phyloP scores from a whole-genome alignment of 2,797 vertebrate genomes.

The Schizopygopsis pylzovi region DNA sequence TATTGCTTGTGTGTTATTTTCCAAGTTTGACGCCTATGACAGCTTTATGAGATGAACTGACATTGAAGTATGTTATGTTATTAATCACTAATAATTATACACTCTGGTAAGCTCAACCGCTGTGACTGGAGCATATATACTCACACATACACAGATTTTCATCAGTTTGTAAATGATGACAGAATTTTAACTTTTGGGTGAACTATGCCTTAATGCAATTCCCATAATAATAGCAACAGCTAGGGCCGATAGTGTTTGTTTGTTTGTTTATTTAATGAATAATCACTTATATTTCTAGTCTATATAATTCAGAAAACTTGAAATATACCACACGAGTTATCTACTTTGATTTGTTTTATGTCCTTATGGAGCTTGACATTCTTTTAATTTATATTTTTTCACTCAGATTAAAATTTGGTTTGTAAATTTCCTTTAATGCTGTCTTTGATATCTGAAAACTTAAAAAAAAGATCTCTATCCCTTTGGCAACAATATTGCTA shows the following conservation, averaged over 20 bases:
- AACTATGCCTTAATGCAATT: not conserved
- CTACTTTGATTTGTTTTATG: not conserved
- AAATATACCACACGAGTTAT: not conserved
- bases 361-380: not conserved
- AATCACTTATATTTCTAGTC: too few relatives aligned
- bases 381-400: not conserved
- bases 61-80: not conserved
- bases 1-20: not conserved
- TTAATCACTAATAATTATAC: not conserved
- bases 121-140: not conserved
- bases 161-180: not conserved
- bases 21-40: not conserved
- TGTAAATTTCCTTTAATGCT: not conserved
- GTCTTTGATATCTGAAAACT: not conserved
- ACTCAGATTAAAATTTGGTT: not conserved
- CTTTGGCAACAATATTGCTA: not conserved
- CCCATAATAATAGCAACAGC: not conserved
- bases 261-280: not conserved
- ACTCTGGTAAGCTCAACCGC: not conserved
- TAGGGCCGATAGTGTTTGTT: not conserved
- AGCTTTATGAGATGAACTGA: not conserved
- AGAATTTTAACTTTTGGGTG: not conserved
- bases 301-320: not conserved
- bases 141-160: not conserved
- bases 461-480: too few relatives aligned